Percentiles rank a stretch among this genome's conserved stretches.
Conservation (phyloP, 2,888 invertebrate species). For the Harpalus rubripes region DNA sequence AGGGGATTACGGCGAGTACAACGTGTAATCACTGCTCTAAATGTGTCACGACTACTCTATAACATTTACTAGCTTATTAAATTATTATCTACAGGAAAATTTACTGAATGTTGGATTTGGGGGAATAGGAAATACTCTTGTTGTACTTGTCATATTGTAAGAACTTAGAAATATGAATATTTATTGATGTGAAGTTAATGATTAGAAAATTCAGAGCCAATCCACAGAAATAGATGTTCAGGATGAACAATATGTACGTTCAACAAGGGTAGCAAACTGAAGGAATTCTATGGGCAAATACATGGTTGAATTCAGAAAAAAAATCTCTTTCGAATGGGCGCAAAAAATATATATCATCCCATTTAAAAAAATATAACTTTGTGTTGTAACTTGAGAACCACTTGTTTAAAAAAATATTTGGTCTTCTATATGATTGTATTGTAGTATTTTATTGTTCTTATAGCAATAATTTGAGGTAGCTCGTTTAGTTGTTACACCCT, state of each 20-base stretch:
- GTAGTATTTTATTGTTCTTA: too few species aligned
- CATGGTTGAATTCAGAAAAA: too few species aligned
- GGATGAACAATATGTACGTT: background rate
- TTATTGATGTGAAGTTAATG: background rate
- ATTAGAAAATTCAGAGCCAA: background rate
- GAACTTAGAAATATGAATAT: background rate
- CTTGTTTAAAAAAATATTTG: too few species aligned
- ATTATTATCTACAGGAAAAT: constrained; percentile 28
- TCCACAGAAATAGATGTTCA: background rate
- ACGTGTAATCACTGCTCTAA: constrained; percentile 32
- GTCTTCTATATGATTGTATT: too few species aligned
- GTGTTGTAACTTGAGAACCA: too few species aligned
- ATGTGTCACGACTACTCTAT: constrained; percentile 16
- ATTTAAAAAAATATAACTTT: too few species aligned
- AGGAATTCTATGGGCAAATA: too few species aligned
- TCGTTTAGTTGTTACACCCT: too few species aligned
- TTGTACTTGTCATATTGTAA: background rate
- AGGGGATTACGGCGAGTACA: constrained; percentile 23
- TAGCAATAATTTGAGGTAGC: too few species aligned
- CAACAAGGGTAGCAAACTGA: too few species aligned
- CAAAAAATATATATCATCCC: too few species aligned
- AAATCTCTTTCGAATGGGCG: too few species aligned
- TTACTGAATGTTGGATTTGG: background rate
- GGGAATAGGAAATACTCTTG: background rate
- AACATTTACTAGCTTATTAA: constrained; percentile 37